These are phyloP conservation scores for Heliocidaris tuberculata DNA, from an alignment of 35 echinoderm and acorn worm genomes.

Conservation along the genomic window DNA sequence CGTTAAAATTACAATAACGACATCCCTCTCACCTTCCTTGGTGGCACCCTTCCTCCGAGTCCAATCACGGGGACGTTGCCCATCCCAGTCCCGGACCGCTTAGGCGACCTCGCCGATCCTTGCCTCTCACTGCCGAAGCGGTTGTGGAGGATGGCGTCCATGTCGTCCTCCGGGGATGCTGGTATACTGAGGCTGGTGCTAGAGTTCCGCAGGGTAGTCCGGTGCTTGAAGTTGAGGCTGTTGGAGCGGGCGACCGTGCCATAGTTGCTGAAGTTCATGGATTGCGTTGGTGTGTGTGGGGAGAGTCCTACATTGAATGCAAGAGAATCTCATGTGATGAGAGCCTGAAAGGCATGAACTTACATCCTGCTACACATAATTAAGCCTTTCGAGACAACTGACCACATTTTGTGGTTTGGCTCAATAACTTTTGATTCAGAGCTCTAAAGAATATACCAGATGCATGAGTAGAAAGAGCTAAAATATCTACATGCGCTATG, in stretches of 20 bases:
- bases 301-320: constrained; percentile 7
- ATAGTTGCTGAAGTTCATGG: constrained; percentile 68
- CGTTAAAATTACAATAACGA: background rate
- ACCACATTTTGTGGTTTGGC: background rate
- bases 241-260: constrained; percentile 77
- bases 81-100: constrained; percentile 81
- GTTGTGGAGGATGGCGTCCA: constrained; percentile 73
- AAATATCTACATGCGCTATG: too few species aligned
- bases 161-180: constrained; percentile 75
- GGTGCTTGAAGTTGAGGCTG: constrained; percentile 81
- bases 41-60: constrained; percentile 72
- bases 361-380: background rate
- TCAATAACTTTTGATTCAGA: too few species aligned
- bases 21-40: constrained; percentile 72
- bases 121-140: constrained; percentile 65
- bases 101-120: constrained; percentile 38
- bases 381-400: background rate
- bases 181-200: constrained; percentile 79
- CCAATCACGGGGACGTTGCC: constrained; percentile 95
- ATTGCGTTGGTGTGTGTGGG: constrained; percentile 43
- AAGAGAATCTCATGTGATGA: background rate
- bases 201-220: constrained; percentile 42
- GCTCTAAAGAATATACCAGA: too few species aligned
- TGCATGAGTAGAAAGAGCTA: too few species aligned
- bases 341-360: background rate